Evolutionary conservation across 2,113 vertebrate genomes (phyloP), one percentile per base, ranked within the genome.

Genomic region (Pelusios castaneus): DNA sequence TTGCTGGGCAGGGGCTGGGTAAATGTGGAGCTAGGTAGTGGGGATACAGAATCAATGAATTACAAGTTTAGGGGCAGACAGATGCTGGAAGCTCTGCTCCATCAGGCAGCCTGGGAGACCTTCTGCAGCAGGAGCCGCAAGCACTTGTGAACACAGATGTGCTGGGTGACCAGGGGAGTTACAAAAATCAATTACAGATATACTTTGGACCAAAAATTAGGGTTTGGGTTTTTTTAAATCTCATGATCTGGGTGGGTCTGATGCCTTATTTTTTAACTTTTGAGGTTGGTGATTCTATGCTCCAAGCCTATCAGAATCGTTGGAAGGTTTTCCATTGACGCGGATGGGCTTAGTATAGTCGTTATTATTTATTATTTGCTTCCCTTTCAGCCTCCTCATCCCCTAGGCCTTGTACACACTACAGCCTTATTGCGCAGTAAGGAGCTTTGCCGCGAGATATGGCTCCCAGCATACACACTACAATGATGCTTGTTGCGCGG

Each of bases 61-160:
- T 77, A 77, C 25, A 77, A 63, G 7, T 24, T 0, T 41, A 41
- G 54, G 56, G 27, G 56, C 14, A 16, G 63, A 41, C 21, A 24
- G 2, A 63, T 49, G 27, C 31, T 88, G 56, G 80, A 85, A 63
- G 27, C 7, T 79, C 22, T 58, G 54, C 31, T 17, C 3, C 75
- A 12, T 94, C 45, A 41, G 31, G 52, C 54, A 85, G 85, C 0
- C 87, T 80, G 8, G 85, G 77, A 25, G 43, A 56, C 4, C 67
- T 51, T 55, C 47, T 73, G 8, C 5, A 70, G 34, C 22, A 80
- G 56, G 60, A 55, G 12, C 2, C 1, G 8, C 13, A 16, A 17
- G n/a, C 7, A 27, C 0, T 0, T 6, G 45, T 51, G 0, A 22
- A 9, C 25, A 27, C 5, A 1, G 4, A 8, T 29, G 6, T 60